Conservation (phyloP, 2,113 vertebrate genomes). For the Glaucidium brasilianum region DNA sequence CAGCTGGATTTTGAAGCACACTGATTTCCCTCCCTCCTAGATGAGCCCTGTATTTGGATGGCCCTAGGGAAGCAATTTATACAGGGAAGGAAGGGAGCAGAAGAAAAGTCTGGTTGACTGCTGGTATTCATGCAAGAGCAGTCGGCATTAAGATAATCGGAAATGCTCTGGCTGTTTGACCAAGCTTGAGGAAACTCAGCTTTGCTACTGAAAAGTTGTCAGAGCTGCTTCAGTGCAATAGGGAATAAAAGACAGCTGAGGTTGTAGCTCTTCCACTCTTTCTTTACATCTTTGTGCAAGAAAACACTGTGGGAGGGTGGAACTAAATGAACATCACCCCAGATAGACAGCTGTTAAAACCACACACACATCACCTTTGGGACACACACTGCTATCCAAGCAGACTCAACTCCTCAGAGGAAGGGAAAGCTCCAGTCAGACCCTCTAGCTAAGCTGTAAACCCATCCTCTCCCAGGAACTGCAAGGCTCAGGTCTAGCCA, state of each 20-base stretch:
- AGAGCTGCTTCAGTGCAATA: neutral
- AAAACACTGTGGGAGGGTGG: neutral
- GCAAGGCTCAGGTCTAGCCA: neutral
- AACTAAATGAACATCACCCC: neutral
- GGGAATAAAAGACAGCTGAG: neutral
- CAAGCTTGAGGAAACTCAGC: neutral
- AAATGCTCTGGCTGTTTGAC: neutral
- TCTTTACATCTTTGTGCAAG: neutral
- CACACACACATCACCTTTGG: neutral
- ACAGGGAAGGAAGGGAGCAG: neutral
- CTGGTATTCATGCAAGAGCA: neutral
- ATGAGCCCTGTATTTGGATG: neutral
- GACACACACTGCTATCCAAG: neutral
- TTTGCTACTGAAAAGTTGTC: neutral
- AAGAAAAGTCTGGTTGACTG: neutral
- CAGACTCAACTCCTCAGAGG: fast-evolving
- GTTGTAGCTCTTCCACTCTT: neutral
- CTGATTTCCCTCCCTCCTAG: neutral
- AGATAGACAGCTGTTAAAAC: neutral
- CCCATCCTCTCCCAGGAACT: neutral
- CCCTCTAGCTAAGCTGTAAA: neutral
- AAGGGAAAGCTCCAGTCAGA: neutral
- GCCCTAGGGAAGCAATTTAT: slow-evolving; percentile 30
- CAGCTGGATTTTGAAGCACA: slow-evolving; percentile 5
- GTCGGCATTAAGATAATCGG: neutral